These are phyloP conservation scores for Diabrotica balteata DNA, from an alignment of 2,888 invertebrate species.

Conservation along the genomic window DNA sequence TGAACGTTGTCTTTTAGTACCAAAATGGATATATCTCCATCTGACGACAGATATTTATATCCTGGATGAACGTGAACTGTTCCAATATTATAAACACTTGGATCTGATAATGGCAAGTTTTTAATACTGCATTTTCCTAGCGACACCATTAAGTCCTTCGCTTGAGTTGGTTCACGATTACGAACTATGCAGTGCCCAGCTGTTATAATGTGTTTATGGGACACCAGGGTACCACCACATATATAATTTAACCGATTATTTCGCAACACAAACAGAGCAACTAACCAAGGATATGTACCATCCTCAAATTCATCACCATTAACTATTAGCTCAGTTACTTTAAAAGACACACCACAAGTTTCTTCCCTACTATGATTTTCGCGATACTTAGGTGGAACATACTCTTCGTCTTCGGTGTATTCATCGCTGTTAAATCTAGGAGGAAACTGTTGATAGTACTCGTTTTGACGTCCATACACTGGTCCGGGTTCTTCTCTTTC, in stretches of 20 bases:
- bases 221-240: slow-evolving; percentile 56
- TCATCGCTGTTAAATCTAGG: no score
- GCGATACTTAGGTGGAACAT: no score
- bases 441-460: no score
- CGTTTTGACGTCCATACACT: no score
- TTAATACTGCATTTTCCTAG: slow-evolving; percentile 49
- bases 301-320: slow-evolving; percentile 49
- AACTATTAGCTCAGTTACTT: slow-evolving; percentile 24
- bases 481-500: no score
- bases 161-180: slow-evolving; percentile 36
- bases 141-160: slow-evolving; percentile 48
- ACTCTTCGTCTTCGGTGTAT: no score
- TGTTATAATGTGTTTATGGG: slow-evolving; percentile 54
- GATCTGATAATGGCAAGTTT: slow-evolving; percentile 40
- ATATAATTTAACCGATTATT: slow-evolving; percentile 51
- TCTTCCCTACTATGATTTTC: no score
- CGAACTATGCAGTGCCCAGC: slow-evolving; percentile 53
- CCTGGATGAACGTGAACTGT: slow-evolving; percentile 55
- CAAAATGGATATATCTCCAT: slow-evolving; percentile 67
- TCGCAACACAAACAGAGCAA: slow-evolving; percentile 53
- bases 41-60: slow-evolving; percentile 65
- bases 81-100: no score
- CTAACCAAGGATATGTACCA: slow-evolving; percentile 58
- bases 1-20: slow-evolving; percentile 61
- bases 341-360: no score